A percentile compares a stretch with the other conserved stretches of the same genome.
phyloP scores from a whole-genome alignment of 2,888 invertebrate genomes.

The Laothoe populi region DNA sequence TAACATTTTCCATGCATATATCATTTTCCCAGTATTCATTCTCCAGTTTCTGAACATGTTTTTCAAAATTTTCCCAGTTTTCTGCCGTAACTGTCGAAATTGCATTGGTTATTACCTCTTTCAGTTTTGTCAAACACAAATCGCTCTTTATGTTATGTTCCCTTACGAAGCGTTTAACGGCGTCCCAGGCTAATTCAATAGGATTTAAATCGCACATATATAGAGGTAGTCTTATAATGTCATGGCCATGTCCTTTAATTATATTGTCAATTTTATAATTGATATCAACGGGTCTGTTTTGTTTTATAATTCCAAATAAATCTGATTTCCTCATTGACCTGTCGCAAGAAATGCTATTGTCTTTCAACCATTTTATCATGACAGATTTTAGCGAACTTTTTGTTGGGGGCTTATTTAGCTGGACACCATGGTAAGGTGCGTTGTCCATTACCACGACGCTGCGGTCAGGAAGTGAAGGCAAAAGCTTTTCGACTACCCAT shows the following conservation, averaged over 20 bases:
- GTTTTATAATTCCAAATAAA: too few relatives aligned
- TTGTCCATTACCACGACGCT: slow-evolving; percentile 4
- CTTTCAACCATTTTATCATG: neutral
- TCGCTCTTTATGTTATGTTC: neutral
- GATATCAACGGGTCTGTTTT: neutral
- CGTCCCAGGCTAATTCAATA: neutral
- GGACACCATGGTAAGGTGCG: slow-evolving; percentile 2
- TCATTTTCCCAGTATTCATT: slow-evolving; percentile 4
- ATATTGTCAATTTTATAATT: neutral
- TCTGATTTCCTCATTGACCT: neutral
- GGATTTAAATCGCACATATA: slow-evolving; percentile 11
- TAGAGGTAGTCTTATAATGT: too few relatives aligned
- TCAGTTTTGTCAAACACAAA: neutral
- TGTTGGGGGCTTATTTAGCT: slow-evolving; percentile 4
- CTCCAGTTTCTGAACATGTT: neutral
- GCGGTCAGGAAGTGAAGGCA: neutral
- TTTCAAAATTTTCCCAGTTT: neutral
- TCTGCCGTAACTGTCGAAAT: neutral
- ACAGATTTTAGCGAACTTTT: neutral
- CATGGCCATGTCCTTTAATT: neutral
- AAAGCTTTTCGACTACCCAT: neutral
- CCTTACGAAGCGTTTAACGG: neutral
- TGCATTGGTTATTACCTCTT: neutral
- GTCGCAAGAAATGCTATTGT: too few relatives aligned
- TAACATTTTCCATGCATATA: slow-evolving; percentile 11